Conservation (phyloP, 2,113 vertebrate genomes). For the Eurypyga helias region DNA sequence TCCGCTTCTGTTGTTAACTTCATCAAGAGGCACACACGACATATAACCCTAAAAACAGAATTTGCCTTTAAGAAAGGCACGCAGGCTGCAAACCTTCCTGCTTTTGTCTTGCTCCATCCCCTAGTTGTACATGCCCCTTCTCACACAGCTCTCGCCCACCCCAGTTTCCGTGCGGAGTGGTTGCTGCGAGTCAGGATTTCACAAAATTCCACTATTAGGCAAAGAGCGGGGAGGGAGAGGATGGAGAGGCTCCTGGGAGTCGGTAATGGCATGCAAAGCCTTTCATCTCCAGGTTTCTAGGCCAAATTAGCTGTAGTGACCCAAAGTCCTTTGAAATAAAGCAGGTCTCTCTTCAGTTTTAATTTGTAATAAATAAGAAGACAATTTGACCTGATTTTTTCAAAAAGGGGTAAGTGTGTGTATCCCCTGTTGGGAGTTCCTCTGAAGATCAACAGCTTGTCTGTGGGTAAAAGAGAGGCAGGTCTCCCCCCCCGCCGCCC, state of each 20-base stretch:
- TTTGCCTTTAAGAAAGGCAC: neutral
- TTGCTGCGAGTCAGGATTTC: neutral
- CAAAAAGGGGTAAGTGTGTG: neutral
- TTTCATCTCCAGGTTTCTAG: conserved; percentile 53
- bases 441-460: conserved; percentile 5
- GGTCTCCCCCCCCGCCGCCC: neutral
- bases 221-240: neutral
- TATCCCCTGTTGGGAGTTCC: neutral
- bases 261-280: neutral
- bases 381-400: conserved; percentile 48
- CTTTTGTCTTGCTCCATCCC: neutral
- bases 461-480: neutral
- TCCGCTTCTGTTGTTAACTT: neutral
- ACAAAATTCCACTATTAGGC: neutral
- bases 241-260: neutral
- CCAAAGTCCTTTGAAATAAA: conserved; percentile 15
- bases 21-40: neutral
- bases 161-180: neutral
- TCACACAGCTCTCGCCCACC: neutral
- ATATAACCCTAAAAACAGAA: neutral
- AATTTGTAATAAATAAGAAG: neutral
- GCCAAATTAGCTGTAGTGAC: conserved; percentile 34
- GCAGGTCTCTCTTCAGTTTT: neutral
- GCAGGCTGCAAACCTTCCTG: neutral
- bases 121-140: neutral